Percentiles rank a stretch among this genome's conserved stretches.
Conservation (phyloP, 2,113 vertebrate species). For the Heterocephalus glaber region DNA sequence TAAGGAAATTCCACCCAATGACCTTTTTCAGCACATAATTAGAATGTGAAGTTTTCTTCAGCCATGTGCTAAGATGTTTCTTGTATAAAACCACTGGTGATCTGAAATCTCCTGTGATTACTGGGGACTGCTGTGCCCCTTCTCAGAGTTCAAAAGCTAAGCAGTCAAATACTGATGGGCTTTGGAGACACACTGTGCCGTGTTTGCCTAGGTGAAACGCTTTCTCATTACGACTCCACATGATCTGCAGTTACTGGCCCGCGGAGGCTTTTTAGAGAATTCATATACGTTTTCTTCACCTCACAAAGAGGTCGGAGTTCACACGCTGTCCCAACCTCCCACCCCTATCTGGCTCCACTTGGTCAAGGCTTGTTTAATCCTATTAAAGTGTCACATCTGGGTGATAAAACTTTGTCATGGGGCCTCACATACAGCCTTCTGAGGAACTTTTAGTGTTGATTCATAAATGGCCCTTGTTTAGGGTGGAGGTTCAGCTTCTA, state of each 20-base stretch:
- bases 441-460: constrained; percentile 20
- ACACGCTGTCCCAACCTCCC: neutral
- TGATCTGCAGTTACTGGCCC: constrained; percentile 57
- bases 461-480: neutral
- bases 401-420: constrained; percentile 40
- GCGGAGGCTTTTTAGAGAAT: constrained; percentile 14
- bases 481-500: neutral
- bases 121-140: constrained; percentile 56
- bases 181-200: constrained; percentile 28
- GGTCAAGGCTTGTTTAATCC: constrained; percentile 54
- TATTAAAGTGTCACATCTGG: constrained; percentile 62
- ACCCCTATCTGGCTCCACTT: neutral
- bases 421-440: neutral
- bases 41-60: constrained; percentile 66
- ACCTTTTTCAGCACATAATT: constrained; percentile 71
- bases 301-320: constrained; percentile 53
- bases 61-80: constrained; percentile 64
- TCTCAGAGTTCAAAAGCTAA: constrained; percentile 75
- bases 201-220: constrained; percentile 68
- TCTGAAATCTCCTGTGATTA: constrained; percentile 68
- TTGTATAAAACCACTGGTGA: constrained; percentile 46
- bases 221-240: constrained; percentile 69
- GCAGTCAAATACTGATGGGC: constrained; percentile 62
- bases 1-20: constrained; percentile 66
- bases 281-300: constrained; percentile 42